phyloP scores from a whole-genome alignment of 2,888 invertebrate species.

The Morpho achilles region DNA sequence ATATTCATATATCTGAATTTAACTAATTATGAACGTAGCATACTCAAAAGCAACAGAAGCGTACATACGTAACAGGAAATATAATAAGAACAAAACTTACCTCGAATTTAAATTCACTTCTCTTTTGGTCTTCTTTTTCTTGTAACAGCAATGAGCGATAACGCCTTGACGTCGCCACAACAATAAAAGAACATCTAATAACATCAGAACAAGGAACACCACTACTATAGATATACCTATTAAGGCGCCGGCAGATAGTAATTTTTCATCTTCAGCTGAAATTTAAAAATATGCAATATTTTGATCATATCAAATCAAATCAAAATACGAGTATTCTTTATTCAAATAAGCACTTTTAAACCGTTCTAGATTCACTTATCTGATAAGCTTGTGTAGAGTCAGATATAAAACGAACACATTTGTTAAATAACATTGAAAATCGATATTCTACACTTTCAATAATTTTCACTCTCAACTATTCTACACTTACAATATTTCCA shows the following conservation, averaged over 20 bases:
- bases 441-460: no score
- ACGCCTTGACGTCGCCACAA: conserved; percentile 81
- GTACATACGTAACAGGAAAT: neutral
- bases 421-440: no score
- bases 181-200: conserved; percentile 90
- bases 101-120: conserved; percentile 78
- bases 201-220: conserved; percentile 84
- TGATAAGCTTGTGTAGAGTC: no score
- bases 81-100: conserved; percentile 36
- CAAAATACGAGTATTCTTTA: no score
- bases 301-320: neutral
- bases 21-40: no score
- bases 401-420: no score
- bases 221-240: conserved; percentile 90
- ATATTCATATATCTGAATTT: no score
- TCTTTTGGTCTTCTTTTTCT: conserved; percentile 80
- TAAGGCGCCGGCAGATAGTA: conserved; percentile 83
- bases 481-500: no score
- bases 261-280: conserved; percentile 34
- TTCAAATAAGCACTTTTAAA: no score
- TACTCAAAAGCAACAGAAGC: no score
- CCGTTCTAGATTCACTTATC: no score
- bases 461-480: no score
- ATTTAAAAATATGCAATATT: neutral
- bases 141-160: conserved; percentile 81